Evolutionary conservation across 1,140 invertebrate species (phyloP).

Genomic region (Trissolcus basalis): DNA sequence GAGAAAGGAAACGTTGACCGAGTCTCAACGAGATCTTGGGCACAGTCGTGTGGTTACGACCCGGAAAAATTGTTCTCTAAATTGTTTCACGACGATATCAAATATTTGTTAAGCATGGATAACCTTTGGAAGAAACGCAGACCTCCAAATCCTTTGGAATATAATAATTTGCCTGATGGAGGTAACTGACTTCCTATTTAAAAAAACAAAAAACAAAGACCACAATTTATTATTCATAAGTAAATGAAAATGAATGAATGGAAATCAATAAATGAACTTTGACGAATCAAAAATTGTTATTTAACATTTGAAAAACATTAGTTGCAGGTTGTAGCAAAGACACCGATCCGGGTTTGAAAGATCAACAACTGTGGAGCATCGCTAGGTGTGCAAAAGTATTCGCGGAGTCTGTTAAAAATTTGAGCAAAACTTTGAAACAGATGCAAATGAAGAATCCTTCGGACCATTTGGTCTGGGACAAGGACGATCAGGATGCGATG

Average conservation of each 20-base stretch:
- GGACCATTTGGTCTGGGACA: conserved; percentile 95
- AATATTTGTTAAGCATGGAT: conserved; percentile 95
- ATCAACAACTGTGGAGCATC: conserved; percentile 90
- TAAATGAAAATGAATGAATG: conserved; percentile 3
- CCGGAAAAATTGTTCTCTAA: conserved; percentile 89
- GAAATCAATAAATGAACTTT: no score
- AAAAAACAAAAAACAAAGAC: background rate
- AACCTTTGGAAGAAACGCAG: conserved; percentile 92
- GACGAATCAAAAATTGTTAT: conserved; percentile 19
- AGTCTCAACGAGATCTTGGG: conserved; percentile 45
- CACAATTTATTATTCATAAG: no score
- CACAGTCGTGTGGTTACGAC: conserved; percentile 87
- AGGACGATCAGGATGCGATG: conserved; percentile 95
- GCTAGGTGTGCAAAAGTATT: conserved; percentile 87
- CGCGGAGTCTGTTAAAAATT: conserved; percentile 80
- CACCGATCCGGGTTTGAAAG: conserved; percentile 76
- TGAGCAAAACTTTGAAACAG: conserved; percentile 81
- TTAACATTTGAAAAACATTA: no score
- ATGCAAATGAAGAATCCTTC: conserved; percentile 76
- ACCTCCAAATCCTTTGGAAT: conserved; percentile 88
- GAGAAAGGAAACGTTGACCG: conserved; percentile 52
- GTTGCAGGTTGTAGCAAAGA: conserved; percentile 76
- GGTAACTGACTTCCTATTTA: conserved; percentile 62
- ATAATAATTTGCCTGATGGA: conserved; percentile 81
- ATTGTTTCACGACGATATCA: conserved; percentile 96